Conservation (phyloP, 2,113 vertebrate species). For the Turnix velox region DNA sequence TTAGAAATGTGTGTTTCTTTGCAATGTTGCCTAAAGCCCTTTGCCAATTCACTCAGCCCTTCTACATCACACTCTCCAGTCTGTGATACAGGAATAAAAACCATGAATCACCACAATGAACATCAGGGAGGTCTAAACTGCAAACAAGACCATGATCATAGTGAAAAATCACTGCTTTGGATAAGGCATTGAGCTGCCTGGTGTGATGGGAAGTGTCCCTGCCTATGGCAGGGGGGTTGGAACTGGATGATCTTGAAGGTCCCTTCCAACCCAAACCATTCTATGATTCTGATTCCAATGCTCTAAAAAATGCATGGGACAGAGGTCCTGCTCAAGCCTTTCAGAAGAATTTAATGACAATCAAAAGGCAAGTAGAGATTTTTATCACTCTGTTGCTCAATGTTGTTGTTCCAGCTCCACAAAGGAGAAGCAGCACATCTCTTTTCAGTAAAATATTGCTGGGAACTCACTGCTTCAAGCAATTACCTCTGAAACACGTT, state of each 20-base stretch:
- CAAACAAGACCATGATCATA: background rate
- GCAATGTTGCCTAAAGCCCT: background rate
- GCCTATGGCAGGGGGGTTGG: too few species aligned
- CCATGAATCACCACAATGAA: background rate
- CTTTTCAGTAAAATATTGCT: conserved; percentile 75
- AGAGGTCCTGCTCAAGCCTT: background rate
- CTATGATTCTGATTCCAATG: background rate
- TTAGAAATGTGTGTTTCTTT: background rate
- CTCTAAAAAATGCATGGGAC: background rate
- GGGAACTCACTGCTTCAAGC: conserved; percentile 77
- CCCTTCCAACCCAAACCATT: too few species aligned
- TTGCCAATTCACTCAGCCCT: background rate
- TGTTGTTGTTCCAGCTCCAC: background rate
- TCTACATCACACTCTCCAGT: background rate
- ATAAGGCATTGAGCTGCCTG: too few species aligned
- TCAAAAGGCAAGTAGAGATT: conserved; percentile 32
- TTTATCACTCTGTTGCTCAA: background rate
- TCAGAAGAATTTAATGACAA: conserved; percentile 6
- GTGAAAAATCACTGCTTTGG: background rate
- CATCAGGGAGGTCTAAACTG: background rate
- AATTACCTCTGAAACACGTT: conserved; percentile 80
- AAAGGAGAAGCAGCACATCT: conserved; percentile 36
- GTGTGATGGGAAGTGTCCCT: too few species aligned
- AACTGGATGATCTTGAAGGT: too few species aligned
- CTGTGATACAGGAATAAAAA: background rate